Conservation (phyloP, 2,888 invertebrate species). For the Cataglyphis rosenhaueri region DNA sequence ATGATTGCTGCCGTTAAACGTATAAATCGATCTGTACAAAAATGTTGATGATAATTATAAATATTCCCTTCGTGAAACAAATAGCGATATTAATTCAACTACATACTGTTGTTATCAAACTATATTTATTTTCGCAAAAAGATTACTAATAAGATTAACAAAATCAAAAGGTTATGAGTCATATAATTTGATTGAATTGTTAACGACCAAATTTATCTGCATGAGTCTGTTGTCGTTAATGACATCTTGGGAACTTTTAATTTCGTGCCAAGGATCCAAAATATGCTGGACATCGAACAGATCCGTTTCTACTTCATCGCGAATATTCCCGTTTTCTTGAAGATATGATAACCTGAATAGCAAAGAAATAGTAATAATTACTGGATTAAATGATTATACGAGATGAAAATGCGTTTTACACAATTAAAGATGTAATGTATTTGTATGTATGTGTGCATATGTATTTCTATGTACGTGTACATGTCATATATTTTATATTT, state of each 20-base stretch:
- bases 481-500: too few species aligned
- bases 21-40: slow-evolving; percentile 44
- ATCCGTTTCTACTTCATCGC: neutral
- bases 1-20: slow-evolving; percentile 10
- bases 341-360: neutral
- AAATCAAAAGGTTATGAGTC: neutral
- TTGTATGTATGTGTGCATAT: too few species aligned
- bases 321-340: neutral
- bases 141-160: neutral
- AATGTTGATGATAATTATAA: slow-evolving; percentile 28
- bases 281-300: neutral
- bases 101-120: slow-evolving; percentile 1
- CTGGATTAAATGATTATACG: neutral
- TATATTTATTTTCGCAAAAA: neutral
- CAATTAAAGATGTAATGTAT: neutral
- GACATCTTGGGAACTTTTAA: neutral
- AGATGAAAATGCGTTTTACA: neutral
- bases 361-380: neutral
- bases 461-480: too few species aligned
- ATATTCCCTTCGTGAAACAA: slow-evolving; percentile 32
- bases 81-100: slow-evolving; percentile 26
- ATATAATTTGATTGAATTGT: neutral
- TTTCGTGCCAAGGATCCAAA: slow-evolving; percentile 6
- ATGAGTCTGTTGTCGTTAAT: neutral
- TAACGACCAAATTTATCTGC: neutral